Conservation (phyloP, 2,888 invertebrate genomes). For the Epiblema foenella region DNA sequence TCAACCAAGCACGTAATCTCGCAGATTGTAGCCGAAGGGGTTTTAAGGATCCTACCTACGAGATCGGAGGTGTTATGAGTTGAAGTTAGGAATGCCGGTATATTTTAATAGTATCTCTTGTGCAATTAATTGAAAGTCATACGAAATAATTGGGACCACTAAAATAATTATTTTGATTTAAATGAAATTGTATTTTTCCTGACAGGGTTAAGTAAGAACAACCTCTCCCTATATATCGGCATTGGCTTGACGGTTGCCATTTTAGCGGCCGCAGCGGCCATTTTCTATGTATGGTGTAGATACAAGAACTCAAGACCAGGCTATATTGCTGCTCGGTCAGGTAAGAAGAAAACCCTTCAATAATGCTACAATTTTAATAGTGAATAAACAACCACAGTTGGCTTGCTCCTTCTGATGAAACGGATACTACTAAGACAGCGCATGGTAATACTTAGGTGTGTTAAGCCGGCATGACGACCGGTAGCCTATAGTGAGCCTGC, state of each 20-base stretch:
- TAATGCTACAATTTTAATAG: too few species aligned
- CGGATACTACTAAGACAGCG: too few species aligned
- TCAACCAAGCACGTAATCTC: too few species aligned
- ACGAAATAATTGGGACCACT: not conserved
- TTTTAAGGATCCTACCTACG: too few species aligned
- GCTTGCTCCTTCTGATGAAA: too few species aligned
- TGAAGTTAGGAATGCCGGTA: not conserved
- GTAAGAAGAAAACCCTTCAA: constrained; percentile 51
- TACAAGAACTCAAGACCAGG: constrained; percentile 64
- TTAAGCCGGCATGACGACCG: too few species aligned
- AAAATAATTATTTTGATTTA: not conserved
- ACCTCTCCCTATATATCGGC: constrained; percentile 71
- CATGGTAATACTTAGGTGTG: too few species aligned
- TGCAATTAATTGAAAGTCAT: not conserved
- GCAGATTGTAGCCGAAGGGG: too few species aligned
- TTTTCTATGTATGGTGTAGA: constrained; percentile 74
- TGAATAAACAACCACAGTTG: too few species aligned
- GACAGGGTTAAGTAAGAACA: constrained; percentile 66
- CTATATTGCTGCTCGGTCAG: constrained; percentile 70
- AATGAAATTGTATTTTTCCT: not conserved
- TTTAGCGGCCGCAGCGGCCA: constrained; percentile 66
- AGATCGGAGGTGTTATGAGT: too few species aligned
- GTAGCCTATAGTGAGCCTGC: too few species aligned
- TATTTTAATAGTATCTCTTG: not conserved
- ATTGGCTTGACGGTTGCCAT: constrained; percentile 74